Percentiles rank a stretch among this genome's conserved stretches.
Evolutionary conservation across 2,113 vertebrate genomes (phyloP).

Genomic region (Neolamprologus fasciatus): DNA sequence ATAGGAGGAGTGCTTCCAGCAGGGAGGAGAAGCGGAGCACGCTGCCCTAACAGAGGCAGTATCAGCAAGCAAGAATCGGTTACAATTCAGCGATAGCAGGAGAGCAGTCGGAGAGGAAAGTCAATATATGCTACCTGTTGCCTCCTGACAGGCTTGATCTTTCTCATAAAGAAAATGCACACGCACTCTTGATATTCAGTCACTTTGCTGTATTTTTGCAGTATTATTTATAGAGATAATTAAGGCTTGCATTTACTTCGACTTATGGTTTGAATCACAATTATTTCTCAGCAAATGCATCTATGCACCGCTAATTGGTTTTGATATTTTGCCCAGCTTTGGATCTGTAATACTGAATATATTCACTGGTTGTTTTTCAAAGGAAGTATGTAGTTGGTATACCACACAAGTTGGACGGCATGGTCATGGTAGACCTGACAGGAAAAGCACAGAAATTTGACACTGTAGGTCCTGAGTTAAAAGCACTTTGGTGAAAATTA

Average conservation of each 20-base stretch:
- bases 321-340: background rate
- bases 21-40: constrained; percentile 1
- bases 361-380: background rate
- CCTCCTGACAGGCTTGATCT: background rate
- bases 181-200: background rate
- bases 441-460: background rate
- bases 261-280: background rate
- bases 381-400: background rate
- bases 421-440: background rate
- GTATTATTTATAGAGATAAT: background rate
- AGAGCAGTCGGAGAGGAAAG: background rate
- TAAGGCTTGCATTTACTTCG: background rate
- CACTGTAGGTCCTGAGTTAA: background rate
- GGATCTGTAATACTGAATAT: background rate
- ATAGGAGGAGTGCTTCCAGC: constrained; percentile 50
- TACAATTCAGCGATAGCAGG: background rate
- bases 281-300: background rate
- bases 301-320: background rate
- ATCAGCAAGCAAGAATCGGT: constrained; percentile 30
- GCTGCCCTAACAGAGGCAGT: constrained; percentile 31
- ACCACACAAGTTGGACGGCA: background rate
- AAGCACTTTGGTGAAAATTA: background rate
- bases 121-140: constrained; percentile 24
- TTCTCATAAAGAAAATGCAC: background rate
- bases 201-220: background rate